Percentiles rank a stretch among this genome's conserved stretches.
Conservation (phyloP, 2,888 invertebrate species). For the Brenthis daphne region DNA sequence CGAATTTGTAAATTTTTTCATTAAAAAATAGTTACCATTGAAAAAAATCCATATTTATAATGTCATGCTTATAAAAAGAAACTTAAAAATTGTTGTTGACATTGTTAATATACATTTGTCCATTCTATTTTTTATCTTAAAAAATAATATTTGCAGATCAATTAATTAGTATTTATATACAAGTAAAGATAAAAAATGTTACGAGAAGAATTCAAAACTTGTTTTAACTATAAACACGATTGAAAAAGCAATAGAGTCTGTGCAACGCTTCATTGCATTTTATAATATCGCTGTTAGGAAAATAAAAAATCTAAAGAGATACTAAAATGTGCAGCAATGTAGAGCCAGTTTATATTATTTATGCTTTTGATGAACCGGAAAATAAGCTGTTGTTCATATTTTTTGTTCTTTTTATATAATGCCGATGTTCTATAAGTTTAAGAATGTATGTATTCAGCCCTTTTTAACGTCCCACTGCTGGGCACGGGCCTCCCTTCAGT, state of each 20-base stretch:
- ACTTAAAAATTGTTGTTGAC: too few species aligned
- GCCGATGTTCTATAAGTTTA: too few species aligned
- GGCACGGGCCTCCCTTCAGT: too few species aligned
- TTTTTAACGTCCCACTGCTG: too few species aligned
- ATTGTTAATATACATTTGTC: too few species aligned
- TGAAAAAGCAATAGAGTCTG: slow-evolving; percentile 14
- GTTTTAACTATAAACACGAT: slow-evolving; percentile 9
- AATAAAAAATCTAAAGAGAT: slow-evolving; percentile 18
- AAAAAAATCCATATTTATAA: too few species aligned
- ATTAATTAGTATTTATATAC: slow-evolving; percentile 1
- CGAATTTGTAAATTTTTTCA: too few species aligned
- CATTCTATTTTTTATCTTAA: too few species aligned
- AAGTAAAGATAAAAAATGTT: slow-evolving; percentile 9
- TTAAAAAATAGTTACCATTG: too few species aligned
- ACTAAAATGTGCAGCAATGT: slow-evolving; percentile 6
- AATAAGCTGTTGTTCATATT: not conserved
- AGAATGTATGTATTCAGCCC: too few species aligned
- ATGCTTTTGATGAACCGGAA: slow-evolving; percentile 6
- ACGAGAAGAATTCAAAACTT: slow-evolving; percentile 4
- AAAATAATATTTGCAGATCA: too few species aligned
- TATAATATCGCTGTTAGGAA: slow-evolving; percentile 18
- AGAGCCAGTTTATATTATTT: slow-evolving; percentile 12
- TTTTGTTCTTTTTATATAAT: not conserved
- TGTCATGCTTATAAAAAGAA: too few species aligned
- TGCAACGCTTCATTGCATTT: slow-evolving; percentile 15